phyloP scores from a whole-genome alignment of 2,888 invertebrate genomes.

The Myopa tessellatipennis region DNA sequence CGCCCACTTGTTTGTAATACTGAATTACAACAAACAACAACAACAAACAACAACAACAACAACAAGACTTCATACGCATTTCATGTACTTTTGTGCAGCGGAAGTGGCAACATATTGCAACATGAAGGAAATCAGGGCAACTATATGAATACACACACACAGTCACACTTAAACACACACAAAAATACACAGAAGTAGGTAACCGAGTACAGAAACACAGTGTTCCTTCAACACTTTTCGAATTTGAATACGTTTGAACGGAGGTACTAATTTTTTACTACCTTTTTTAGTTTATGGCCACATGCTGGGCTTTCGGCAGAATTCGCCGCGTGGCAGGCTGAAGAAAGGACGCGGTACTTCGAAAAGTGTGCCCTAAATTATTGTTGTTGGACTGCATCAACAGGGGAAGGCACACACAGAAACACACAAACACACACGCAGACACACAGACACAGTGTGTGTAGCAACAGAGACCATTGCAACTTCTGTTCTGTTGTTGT shows the following conservation, averaged over 20 bases:
- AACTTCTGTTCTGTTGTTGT: not conserved
- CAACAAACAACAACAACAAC: conserved; percentile 4
- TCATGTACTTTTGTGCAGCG: conserved; percentile 40
- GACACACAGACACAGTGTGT: not conserved
- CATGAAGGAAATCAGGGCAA: not conserved
- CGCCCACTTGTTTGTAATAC: conserved; percentile 10
- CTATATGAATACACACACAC: not conserved
- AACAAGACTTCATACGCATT: conserved; percentile 35
- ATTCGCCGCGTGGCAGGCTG: not conserved
- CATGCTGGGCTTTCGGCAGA: not conserved
- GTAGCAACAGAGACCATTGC: not conserved
- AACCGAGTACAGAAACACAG: conserved; percentile 47
- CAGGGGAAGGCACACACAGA: not conserved
- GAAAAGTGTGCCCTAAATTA: conserved; percentile 9
- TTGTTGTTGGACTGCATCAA: not conserved
- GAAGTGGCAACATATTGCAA: conserved; percentile 25
- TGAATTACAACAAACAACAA: conserved; percentile 1
- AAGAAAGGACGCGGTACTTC: not conserved
- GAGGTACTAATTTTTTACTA: not conserved
- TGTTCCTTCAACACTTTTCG: conserved; percentile 10
- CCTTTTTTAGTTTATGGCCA: not conserved
- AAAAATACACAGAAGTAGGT: conserved; percentile 23
- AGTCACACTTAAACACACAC: conserved; percentile 8
- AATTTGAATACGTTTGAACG: not conserved
- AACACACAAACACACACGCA: not conserved